Evolutionary conservation across 2,113 vertebrate species (phyloP).

Genomic region (Pteruthius melanotis): DNA sequence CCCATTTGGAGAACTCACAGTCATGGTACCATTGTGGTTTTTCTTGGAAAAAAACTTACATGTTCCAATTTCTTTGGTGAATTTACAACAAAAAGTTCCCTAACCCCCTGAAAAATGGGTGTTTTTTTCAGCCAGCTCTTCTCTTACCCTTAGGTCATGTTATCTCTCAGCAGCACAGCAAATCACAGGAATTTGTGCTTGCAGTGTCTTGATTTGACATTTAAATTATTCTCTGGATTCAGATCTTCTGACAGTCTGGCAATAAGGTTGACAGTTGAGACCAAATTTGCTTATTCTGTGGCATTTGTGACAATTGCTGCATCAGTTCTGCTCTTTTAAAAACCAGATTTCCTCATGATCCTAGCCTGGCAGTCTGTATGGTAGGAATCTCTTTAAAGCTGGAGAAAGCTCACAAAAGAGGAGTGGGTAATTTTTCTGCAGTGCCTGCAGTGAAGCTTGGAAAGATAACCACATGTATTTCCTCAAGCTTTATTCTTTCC

Average conservation of each 20-base stretch:
- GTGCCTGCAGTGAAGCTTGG: not conserved
- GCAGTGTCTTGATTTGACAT: constrained; percentile 51
- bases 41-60: not conserved
- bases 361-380: not conserved
- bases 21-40: not conserved
- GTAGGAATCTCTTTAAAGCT: not conserved
- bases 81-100: not conserved
- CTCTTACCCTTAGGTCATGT: constrained; percentile 6
- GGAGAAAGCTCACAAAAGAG: not conserved
- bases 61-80: not conserved
- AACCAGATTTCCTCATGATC: constrained; percentile 15
- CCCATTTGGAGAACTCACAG: not conserved
- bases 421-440: not conserved
- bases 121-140: not conserved
- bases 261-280: constrained; percentile 35
- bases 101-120: not conserved
- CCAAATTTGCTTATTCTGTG: constrained; percentile 46
- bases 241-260: constrained; percentile 50
- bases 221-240: constrained; percentile 59
- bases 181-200: constrained; percentile 23
- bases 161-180: not conserved
- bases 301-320: constrained; percentile 31
- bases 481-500: not conserved
- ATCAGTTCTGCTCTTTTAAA: constrained; percentile 32
- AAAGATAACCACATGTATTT: not conserved